A percentile compares a stretch with the other conserved stretches of the same genome.
Evolutionary conservation across 2,113 vertebrate genomes (phyloP).

Genomic region (Orientallactaga bullata): DNA sequence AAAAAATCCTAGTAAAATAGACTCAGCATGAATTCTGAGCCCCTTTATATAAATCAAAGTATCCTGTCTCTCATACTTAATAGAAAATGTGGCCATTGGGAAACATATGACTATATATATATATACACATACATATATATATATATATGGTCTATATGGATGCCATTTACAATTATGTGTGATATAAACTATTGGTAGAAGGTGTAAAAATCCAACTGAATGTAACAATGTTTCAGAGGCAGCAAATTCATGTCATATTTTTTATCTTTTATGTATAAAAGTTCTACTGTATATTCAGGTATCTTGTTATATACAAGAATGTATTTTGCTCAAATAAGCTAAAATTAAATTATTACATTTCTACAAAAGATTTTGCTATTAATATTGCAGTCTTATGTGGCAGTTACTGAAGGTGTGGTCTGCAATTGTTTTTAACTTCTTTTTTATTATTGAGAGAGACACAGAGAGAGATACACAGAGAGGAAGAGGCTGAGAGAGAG

Average conservation of each 20-base stretch:
- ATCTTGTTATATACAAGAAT: conserved; percentile 37
- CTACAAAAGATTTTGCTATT: conserved; percentile 50
- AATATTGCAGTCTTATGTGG: background rate
- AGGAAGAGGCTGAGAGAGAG: too few species aligned
- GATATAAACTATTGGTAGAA: conserved; percentile 20
- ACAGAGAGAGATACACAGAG: too few species aligned
- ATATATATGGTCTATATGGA: background rate
- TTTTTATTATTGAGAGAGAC: too few species aligned
- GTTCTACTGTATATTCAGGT: conserved; percentile 13
- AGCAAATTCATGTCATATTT: background rate
- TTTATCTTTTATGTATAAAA: conserved; percentile 48
- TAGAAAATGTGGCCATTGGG: conserved; percentile 25
- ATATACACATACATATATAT: too few species aligned
- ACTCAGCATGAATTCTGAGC: background rate
- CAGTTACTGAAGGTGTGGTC: conserved; percentile 21
- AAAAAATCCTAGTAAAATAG: background rate
- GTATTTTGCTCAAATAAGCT: conserved; percentile 30
- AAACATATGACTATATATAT: background rate
- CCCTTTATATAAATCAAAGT: background rate
- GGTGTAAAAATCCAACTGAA: conserved; percentile 41
- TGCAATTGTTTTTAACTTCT: conserved; percentile 46
- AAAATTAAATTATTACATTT: conserved; percentile 55
- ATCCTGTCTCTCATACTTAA: background rate
- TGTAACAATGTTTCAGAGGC: conserved; percentile 48
- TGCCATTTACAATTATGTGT: conserved; percentile 47